Base-by-base conservation (phyloP, 2,888 invertebrate genomes). In the Penaeus monodon region DNA sequence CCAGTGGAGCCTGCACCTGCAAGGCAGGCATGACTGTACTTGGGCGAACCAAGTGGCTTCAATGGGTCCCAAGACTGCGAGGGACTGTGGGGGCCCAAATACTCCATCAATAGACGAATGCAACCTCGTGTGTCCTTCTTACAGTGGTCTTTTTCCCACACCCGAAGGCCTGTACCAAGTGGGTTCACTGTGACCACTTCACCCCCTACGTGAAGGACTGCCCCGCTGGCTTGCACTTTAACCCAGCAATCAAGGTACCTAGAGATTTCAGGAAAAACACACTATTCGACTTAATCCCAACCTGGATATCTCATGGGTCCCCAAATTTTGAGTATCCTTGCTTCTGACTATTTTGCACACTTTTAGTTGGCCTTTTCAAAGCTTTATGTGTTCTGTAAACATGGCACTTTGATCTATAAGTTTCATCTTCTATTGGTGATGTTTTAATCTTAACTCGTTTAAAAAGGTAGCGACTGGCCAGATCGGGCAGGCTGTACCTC, bases 201-300 rank as follows among this genome's bases (percentile, higher is more conserved):
- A 81, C 74, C 44, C 33, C 89, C 27, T 86, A 90, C 84, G 80
- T 89, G 20, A 88, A 88, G 70, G 88, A 88, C 27, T 90, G 90
- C 66, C 90, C 90, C 0, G 84, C 89, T 29, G 84, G 76, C 27
- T 80, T 89, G 20, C 81, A 90, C 63, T 90, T 90, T 68, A 89
- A 89, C 73, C 83, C 88, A 7, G 49, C 38, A 7, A 77, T 88
- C 4, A 78, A 78, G 78, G 78, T 78, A 63, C 0, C 1, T 24
- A 17, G 14, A 17, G 57, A 14, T 57, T 17, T 20, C 57, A 44
- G 57, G 3, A 57, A 20, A 57, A 3, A 44, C 44, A 44, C 44
- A 44, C 17, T 20, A 57, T 57, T 14, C 14, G 3, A 17, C 57
- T 57, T 57, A 57, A 44, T 17, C 3, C 17, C 57, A 57, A 3